phyloP scores from a whole-genome alignment of 2,888 invertebrate species.

The Polia nebulosa region DNA sequence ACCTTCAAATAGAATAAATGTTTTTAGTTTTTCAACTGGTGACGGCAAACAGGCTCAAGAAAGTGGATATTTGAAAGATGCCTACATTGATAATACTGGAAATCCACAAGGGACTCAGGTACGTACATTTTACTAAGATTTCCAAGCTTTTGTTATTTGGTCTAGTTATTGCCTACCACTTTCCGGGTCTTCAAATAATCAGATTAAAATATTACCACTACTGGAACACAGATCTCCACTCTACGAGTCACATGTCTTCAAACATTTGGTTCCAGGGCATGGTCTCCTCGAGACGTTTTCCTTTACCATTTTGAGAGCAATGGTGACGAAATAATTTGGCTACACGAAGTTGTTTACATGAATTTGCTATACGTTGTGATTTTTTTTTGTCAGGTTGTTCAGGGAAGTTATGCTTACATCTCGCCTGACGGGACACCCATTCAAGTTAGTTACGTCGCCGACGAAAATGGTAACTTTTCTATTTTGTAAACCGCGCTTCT shows the following conservation, averaged over 20 bases:
- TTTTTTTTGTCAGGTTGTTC: slow-evolving; percentile 91
- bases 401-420: slow-evolving; percentile 94
- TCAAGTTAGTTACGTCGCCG: slow-evolving; percentile 93
- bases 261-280: background rate
- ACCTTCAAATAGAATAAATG: background rate
- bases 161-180: background rate
- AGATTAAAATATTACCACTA: background rate
- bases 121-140: background rate
- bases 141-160: slow-evolving; percentile 71
- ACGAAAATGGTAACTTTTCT: slow-evolving; percentile 92
- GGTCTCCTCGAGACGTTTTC: background rate
- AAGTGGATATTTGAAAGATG: slow-evolving; percentile 94
- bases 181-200: background rate
- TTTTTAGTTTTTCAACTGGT: slow-evolving; percentile 93
- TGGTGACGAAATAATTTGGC: background rate
- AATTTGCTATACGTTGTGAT: background rate
- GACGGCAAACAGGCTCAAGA: slow-evolving; percentile 96
- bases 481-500: background rate
- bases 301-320: background rate
- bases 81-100: slow-evolving; percentile 92
- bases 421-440: slow-evolving; percentile 94
- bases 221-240: background rate
- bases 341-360: background rate
- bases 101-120: slow-evolving; percentile 91
- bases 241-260: background rate